Evolutionary conservation across 1,140 invertebrate species (phyloP), one percentile per base, ranked within the genome.

Genomic region (Panonychus citri): DNA sequence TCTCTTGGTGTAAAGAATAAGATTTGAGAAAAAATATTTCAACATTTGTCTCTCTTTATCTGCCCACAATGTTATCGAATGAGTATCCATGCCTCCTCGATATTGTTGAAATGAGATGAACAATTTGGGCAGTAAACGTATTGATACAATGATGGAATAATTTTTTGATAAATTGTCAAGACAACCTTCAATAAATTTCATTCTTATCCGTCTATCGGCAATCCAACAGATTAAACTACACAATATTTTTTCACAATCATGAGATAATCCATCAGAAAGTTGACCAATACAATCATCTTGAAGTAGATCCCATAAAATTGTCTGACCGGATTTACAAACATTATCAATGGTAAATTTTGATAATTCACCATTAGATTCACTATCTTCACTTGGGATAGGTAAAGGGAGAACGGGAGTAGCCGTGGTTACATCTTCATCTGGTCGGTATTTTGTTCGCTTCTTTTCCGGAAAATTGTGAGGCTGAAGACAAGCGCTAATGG

Each of bases 151-250:
- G 0, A 91, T 84, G 55, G 85, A 89, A 63, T 81, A 76, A 69
- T 91, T 86, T 57, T 78, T 79, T 15, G 85, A 81, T 43, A 94
- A 71, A 71, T 93, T 93, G 61, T 88, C 80, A 28, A 94, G 71
- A 65, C 87, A 93, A 1, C 85, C 87, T 70, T 91, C 86, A 63
- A 94, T 91, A 63, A 94, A 93, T 71, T 90, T 90, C 66, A 87
- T 86, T 34, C 84, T 75, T 53, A 93, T 86, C 49, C 81, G 73
- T 60, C 83, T 79, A 64, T 89, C 84, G 37, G 83, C 83, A 65
- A 83, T 88, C 62, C 83, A 90, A n/a, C 46, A 53, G 1, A 94
- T 73, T 2, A 93, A 69, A 63, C 84, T 85, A 62, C 82, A 85
- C 0, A 93, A 68, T 1, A 83, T 84, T 65, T 91, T 91, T 66